A percentile compares a stretch with the other conserved stretches of the same genome.
phyloP scores from a whole-genome alignment of 2,888 invertebrate genomes.

The Cordilura impudica region DNA sequence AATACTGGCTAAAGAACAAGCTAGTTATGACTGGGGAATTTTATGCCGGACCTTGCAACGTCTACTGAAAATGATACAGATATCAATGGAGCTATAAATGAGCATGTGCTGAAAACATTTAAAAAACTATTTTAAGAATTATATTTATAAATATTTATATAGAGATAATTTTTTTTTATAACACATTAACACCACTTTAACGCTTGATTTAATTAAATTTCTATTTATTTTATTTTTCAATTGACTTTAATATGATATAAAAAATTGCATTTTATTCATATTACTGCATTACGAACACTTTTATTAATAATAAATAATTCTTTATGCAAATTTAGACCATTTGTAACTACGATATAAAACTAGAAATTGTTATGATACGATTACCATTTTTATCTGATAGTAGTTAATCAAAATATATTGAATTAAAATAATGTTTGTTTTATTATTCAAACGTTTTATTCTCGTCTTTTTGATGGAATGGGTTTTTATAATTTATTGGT shows the following conservation, averaged over 20 bases:
- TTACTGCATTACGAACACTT: not conserved
- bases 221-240: conserved; percentile 19
- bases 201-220: conserved; percentile 54
- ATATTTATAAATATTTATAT: not conserved
- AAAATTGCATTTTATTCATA: not conserved
- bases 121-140: conserved; percentile 31
- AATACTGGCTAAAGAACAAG: not conserved
- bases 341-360: not conserved
- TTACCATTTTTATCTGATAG: conserved; percentile 44
- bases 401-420: conserved; percentile 26
- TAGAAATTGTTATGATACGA: conserved; percentile 20
- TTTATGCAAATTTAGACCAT: conserved; percentile 35
- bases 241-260: not conserved
- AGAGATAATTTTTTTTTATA: not conserved
- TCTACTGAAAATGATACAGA: conserved; percentile 6
- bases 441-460: not conserved
- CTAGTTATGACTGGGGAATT: conserved; percentile 44
- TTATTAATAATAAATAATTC: conserved; percentile 3
- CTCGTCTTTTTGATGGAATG: not conserved
- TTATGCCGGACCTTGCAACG: conserved; percentile 52
- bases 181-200: conserved; percentile 41
- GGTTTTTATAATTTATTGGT: conserved; percentile 7
- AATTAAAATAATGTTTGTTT: conserved; percentile 28
- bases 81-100: not conserved
- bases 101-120: conserved; percentile 9